Base-by-base conservation (phyloP, 2,797 vertebrate genomes). In the Gambusia yucatana region DNA sequence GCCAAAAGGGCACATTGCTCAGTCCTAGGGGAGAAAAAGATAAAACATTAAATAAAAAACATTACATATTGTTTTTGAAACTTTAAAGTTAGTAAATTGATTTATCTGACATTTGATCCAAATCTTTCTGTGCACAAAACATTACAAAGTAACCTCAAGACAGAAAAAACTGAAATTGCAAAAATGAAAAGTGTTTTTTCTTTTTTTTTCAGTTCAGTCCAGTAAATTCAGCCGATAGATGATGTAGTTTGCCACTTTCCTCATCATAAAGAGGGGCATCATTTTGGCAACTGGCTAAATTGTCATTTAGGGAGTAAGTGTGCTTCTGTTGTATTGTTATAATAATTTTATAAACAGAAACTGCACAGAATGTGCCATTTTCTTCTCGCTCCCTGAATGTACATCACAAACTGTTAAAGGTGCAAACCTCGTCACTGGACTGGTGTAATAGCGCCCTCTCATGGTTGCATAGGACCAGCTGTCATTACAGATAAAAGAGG, bases 351-450 rank as follows among this genome's bases (percentile, higher is more conserved):
- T 65, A 46, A 67, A 65, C 72, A 73, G 16, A 59, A 65, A 67
- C 70, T 16, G 79, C 86, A 90, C 85, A 65, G 70, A 83, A 85
- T 20, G 89, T 86, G 86, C 84, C 84, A 90, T 93, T 89, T 88
- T 77, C 82, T 81, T 83, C 92, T 90, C 78, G 81, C 90, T 91
- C 86, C 82, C 89, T 91, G 87, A 90, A 90, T 86, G 88, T 92
- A 92, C 91, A 88, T 88, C 74, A 87, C 82, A 78, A 80, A 74
- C 84, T 48, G 33, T 79, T 44, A 61, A 90, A 81, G 89, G 84
- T 78, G 86, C 65, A 82, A 82, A 79, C 81, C 75, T 82, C 87
- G 82, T 84, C 33, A 76, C 85, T 83, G 82, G 80, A 80, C 86
- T 73, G 78, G 79, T 90, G 82, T 78, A 75, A 83, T 76, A 87